phyloP scores from a whole-genome alignment of 2,113 vertebrate genomes.

The Amblyopsis rosae region DNA sequence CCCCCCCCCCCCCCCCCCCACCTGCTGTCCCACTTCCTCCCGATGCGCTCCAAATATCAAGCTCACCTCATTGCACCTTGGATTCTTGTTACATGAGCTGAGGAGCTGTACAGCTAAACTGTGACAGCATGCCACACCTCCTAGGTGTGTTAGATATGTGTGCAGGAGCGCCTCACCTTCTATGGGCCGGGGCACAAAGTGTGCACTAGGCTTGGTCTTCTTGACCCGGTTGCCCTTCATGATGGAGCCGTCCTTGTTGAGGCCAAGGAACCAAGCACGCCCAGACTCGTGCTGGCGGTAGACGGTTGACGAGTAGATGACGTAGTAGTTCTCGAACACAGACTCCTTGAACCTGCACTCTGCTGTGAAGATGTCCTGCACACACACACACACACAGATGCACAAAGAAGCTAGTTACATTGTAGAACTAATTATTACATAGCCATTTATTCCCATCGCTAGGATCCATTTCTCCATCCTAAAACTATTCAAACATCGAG shows the following conservation, averaged over 20 bases:
- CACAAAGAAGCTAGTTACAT: constrained; percentile 6
- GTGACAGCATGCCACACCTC: too few relatives aligned
- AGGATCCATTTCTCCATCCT: too few relatives aligned
- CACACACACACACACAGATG: constrained; percentile 40
- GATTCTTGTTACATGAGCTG: too few relatives aligned
- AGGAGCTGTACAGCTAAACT: not conserved
- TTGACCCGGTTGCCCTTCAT: constrained; percentile 99
- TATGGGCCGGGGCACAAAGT: constrained; percentile 97
- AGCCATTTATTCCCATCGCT: too few relatives aligned
- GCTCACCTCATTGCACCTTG: too few relatives aligned
- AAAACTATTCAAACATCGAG: too few relatives aligned
- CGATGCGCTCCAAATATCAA: too few relatives aligned
- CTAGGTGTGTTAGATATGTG: not conserved
- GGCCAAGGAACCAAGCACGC: constrained; percentile 96
- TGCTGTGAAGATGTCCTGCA: constrained; percentile 91
- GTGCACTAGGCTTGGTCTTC: constrained; percentile 97
- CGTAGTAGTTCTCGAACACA: constrained; percentile 98
- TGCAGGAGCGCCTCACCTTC: constrained; percentile 81
- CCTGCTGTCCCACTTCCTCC: too few relatives aligned
- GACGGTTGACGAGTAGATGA: constrained; percentile 96
- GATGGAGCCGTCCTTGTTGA: constrained; percentile 96
- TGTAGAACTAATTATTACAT: too few relatives aligned
- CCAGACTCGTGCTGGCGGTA: constrained; percentile 97
- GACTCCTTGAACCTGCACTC: constrained; percentile 99
- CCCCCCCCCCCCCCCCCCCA: too few relatives aligned